Evolutionary conservation across 2,888 invertebrate species (phyloP), one percentile per base, ranked within the genome.

Genomic region (Pammene aurita): DNA sequence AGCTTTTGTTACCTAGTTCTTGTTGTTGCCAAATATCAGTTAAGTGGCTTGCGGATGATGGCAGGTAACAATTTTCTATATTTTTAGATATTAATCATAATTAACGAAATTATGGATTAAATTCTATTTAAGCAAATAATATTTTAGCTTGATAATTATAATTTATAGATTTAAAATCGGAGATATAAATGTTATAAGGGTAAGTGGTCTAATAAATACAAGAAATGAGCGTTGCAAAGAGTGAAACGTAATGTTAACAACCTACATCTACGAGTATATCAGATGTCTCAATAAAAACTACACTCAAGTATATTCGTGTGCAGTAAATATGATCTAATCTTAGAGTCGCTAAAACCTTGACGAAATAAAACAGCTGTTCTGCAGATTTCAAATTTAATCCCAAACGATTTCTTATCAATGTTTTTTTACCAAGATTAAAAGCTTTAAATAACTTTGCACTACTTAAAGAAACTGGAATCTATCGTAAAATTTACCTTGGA

Each of bases 331-430:
- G n/a, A n/a, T 46, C 50, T 64, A 68, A 64, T 46, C 64, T 54
- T 64, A 60, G 44, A 34, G 26, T 35, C 34, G 18, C 16, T 69
- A 54, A 38, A 54, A 64, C 44, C 38, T 60, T 41, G 44, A 64
- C 44, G 57, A 64, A 34, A 34, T 34, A 54, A 34, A 34, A n/a
- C 54, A 64, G 64, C 64, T 64, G 64, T 56, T 62, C 44, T 16
- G 11, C 26, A 26, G 11, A 58, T 58, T 52, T 11, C n/a, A 26
- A 26, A 18, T 68, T n/a, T 52, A 18, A 35, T n/a, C 13, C 0
- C 10, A 57, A 38, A 38, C n/a, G n/a, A 34, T 34, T 35, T 46
- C 26, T 4, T 10, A 10, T 7, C 26, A 16, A 1, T 7, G n/a
- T 57, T 46, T 26, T 7, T 11, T 42, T 42, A 11, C 13, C 6